Percentiles rank a stretch among this genome's conserved stretches.
Conservation (phyloP, 2,113 vertebrate genomes). For the Oenanthe oenanthe region DNA sequence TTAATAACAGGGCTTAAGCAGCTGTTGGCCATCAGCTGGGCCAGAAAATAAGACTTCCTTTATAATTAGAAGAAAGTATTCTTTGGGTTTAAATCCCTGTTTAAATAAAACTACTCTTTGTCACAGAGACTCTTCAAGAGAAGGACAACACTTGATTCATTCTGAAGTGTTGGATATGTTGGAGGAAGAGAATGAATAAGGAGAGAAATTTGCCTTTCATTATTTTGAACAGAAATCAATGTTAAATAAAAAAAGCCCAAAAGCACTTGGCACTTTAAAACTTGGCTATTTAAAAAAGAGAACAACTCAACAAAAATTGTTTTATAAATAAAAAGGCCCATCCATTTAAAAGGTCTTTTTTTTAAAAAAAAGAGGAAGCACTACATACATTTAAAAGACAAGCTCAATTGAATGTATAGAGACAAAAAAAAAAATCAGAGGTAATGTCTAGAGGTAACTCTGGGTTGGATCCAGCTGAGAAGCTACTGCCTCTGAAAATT, state of each 20-base stretch:
- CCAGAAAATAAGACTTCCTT: neutral
- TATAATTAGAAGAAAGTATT: neutral
- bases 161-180: neutral
- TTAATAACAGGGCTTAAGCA: neutral
- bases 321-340: neutral
- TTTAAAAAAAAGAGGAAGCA: neutral
- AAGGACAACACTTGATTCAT: neutral
- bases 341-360: neutral
- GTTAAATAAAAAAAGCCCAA: neutral
- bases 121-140: neutral
- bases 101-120: neutral
- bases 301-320: neutral
- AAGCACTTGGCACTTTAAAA: neutral
- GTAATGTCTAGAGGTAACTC: slow-evolving; percentile 1
- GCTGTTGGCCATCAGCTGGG: neutral
- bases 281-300: neutral
- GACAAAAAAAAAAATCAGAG: neutral
- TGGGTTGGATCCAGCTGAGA: neutral
- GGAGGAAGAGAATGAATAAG: neutral
- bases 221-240: neutral
- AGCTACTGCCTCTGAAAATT: slow-evolving; percentile 3
- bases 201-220: neutral
- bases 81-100: neutral
- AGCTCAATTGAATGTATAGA: neutral
- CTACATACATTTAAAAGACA: neutral